A percentile compares a stretch with the other conserved stretches of the same genome.
Evolutionary conservation across 2,113 vertebrate species (phyloP).

Genomic region (Myodes glareolus): DNA sequence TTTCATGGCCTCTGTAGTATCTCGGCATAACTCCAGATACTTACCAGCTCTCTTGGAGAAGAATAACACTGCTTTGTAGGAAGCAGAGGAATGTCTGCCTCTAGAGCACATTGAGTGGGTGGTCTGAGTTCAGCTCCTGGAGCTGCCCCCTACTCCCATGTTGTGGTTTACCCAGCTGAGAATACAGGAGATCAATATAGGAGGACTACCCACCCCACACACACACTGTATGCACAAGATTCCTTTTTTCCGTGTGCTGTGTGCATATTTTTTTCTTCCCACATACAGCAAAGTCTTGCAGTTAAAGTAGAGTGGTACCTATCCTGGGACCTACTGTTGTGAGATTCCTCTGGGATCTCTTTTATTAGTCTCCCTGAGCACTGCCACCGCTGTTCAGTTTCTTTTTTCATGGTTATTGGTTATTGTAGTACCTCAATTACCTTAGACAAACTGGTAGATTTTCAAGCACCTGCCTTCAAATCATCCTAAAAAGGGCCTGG

Average conservation of each 20-base stretch:
- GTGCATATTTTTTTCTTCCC: not conserved
- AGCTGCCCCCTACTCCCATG: slow-evolving; percentile 15
- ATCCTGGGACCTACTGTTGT: not conserved
- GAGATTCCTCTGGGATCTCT: slow-evolving; percentile 1
- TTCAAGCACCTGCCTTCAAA: not conserved
- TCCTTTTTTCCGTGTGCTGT: not conserved
- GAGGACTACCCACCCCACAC: not conserved
- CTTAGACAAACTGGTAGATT: not conserved
- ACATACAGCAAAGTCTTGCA: not conserved
- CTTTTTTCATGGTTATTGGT: not conserved
- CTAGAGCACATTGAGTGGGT: slow-evolving; percentile 49
- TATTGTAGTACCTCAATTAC: not conserved
- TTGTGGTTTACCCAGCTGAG: slow-evolving; percentile 46
- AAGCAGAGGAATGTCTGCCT: slow-evolving; percentile 70
- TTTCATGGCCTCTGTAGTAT: slow-evolving; percentile 36
- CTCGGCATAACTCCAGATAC: slow-evolving; percentile 59
- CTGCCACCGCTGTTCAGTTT: not conserved
- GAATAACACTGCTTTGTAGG: slow-evolving; percentile 38
- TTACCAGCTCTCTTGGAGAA: slow-evolving; percentile 60
- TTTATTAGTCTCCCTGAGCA: not conserved
- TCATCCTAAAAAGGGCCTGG: not conserved
- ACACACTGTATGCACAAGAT: not conserved
- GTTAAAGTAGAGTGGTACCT: not conserved
- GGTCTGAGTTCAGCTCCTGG: slow-evolving; percentile 58
- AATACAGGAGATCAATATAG: not conserved